A percentile compares a stretch with the other conserved stretches of the same genome.
phyloP scores from a whole-genome alignment of 2,797 vertebrate genomes.

The Etheostoma nigrum region DNA sequence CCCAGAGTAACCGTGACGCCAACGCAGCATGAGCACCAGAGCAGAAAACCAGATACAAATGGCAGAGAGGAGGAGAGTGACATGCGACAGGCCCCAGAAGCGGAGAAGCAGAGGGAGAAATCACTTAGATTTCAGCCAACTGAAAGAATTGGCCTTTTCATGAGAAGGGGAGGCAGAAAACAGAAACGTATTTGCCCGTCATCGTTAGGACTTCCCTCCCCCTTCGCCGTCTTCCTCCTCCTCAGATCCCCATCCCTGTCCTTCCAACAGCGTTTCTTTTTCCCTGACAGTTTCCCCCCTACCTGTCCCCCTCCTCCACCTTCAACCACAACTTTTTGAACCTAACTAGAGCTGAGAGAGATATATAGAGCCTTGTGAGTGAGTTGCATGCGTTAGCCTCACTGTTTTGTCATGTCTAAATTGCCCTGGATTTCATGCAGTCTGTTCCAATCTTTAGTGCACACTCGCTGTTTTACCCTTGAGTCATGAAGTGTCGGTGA shows the following conservation, averaged over 20 bases:
- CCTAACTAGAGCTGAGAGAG: constrained; percentile 45
- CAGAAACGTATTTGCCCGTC: constrained; percentile 37
- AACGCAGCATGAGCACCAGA: constrained; percentile 30
- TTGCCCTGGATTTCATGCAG: constrained; percentile 49
- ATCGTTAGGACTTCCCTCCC: constrained; percentile 18
- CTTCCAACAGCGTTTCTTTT: constrained; percentile 28
- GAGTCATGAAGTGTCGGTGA: constrained; percentile 51
- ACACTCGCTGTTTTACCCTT: constrained; percentile 44
- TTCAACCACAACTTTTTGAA: constrained; percentile 47
- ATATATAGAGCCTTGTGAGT: constrained; percentile 39
- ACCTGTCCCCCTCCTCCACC: neutral
- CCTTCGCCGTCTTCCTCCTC: neutral
- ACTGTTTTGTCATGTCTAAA: constrained; percentile 52
- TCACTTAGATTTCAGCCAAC: constrained; percentile 70
- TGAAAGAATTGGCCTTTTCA: constrained; percentile 72
- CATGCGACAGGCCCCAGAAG: constrained; percentile 53
- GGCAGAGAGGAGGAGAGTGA: constrained; percentile 49
- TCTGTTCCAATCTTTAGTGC: constrained; percentile 51
- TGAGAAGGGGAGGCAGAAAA: constrained; percentile 25
- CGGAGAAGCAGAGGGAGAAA: constrained; percentile 40
- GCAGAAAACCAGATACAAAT: constrained; percentile 63
- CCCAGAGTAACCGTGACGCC: constrained; percentile 9
- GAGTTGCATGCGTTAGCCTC: constrained; percentile 48
- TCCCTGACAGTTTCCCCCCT: neutral
- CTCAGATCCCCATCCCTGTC: constrained; percentile 35